Evolutionary conservation across 23 tunicate species (phyloP).

Genomic region (Phallusia fumigata): DNA sequence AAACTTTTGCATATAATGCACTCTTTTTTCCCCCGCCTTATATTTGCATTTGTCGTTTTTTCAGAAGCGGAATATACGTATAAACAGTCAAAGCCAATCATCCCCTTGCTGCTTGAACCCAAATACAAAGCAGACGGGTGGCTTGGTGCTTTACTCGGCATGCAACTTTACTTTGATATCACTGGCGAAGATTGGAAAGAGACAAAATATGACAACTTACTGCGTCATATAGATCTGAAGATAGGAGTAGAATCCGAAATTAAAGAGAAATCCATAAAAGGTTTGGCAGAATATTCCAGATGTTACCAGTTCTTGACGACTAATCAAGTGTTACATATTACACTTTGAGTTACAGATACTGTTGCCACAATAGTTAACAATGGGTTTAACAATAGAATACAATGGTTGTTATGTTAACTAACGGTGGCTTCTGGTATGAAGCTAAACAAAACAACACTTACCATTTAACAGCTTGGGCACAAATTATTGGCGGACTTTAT

Average conservation of each 20-base stretch:
- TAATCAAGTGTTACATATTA: no score
- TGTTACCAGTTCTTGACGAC: no score
- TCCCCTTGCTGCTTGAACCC: constrained; percentile 43
- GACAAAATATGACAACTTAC: not conserved
- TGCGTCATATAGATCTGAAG: not conserved
- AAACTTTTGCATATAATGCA: no score
- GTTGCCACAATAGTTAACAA: no score
- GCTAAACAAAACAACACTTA: no score
- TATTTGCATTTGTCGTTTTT: not conserved
- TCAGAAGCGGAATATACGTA: constrained; percentile 80
- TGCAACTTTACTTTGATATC: constrained; percentile 42
- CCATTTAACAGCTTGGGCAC: no score
- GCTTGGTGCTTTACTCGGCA: constrained; percentile 56
- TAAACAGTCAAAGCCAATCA: constrained; percentile 43
- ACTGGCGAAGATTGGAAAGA: not conserved
- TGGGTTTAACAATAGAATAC: no score
- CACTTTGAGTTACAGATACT: no score
- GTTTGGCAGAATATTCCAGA: not conserved
- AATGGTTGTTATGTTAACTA: no score
- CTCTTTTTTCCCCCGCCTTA: not conserved
- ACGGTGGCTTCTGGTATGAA: no score
- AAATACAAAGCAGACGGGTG: constrained; percentile 64
- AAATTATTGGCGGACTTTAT: no score
- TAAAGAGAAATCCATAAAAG: not conserved
- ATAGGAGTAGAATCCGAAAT: not conserved